A percentile compares a stretch with the other conserved stretches of the same genome.
Conservation (phyloP, 2,797 vertebrate species). For the Silurus aristotelis region DNA sequence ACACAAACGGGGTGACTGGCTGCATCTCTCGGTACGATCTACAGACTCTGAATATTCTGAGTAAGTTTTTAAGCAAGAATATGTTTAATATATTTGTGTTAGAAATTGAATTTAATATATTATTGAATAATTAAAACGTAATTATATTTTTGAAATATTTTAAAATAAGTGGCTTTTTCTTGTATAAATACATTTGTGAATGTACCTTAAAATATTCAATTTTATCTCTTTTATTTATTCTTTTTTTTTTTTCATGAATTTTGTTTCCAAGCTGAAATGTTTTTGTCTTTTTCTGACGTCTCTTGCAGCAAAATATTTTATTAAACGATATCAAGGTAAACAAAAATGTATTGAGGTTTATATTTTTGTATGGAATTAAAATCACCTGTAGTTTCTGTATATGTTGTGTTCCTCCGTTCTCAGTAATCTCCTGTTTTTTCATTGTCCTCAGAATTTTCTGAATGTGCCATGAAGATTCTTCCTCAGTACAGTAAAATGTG, state of each 20-base stretch:
- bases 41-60: background rate
- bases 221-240: too few species aligned
- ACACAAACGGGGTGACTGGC: fast-evolving
- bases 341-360: background rate
- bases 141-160: too few species aligned
- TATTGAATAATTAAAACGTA: too few species aligned
- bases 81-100: background rate
- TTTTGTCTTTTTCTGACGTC: background rate
- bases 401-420: background rate
- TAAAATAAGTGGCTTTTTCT: too few species aligned
- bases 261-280: background rate
- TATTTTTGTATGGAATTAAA: background rate
- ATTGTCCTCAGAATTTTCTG: background rate
- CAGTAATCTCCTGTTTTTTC: background rate
- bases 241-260: background rate
- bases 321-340: background rate
- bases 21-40: background rate
- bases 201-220: background rate
- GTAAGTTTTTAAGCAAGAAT: background rate
- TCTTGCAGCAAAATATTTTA: background rate
- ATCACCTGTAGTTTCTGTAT: background rate
- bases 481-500: background rate
- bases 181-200: background rate
- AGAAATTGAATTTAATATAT: too few species aligned
- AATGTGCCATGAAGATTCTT: background rate